Evolutionary conservation across 2,888 invertebrate species (phyloP).

Genomic region (Ceriagrion tenellum): DNA sequence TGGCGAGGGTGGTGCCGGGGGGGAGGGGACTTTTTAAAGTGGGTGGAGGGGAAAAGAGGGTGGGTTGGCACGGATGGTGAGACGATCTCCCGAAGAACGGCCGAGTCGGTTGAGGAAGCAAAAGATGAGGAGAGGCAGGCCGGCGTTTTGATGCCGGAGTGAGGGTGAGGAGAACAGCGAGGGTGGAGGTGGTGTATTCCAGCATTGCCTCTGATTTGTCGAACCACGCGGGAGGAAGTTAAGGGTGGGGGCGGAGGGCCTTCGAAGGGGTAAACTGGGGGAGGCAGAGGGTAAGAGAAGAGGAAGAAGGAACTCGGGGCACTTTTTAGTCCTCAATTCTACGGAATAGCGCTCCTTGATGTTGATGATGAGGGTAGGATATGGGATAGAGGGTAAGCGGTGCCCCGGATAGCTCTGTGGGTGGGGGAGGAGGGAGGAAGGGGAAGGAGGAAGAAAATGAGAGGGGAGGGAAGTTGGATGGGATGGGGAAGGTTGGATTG

Average conservation of each 20-base stretch:
- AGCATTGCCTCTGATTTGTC: constrained; percentile 49
- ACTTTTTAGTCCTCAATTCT: constrained; percentile 42
- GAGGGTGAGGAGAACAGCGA: not conserved
- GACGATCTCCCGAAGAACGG: not conserved
- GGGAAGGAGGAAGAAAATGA: not conserved
- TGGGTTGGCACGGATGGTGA: too few relatives aligned
- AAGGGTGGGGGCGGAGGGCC: not conserved
- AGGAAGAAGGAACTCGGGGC: not conserved
- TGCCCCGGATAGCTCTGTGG: not conserved
- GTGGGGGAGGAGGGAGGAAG: not conserved
- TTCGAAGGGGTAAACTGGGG: too few relatives aligned
- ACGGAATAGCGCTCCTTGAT: constrained; percentile 39
- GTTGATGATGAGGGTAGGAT: constrained; percentile 51
- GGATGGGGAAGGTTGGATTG: constrained; percentile 3
- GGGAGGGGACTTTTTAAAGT: not conserved
- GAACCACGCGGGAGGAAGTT: not conserved
- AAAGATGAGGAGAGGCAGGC: too few relatives aligned
- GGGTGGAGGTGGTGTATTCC: not conserved
- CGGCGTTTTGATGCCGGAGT: not conserved
- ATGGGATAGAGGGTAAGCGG: not conserved
- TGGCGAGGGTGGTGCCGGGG: not conserved
- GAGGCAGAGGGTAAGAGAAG: not conserved
- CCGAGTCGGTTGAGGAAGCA: not conserved
- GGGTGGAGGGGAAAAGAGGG: not conserved
- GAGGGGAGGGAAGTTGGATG: not conserved